Percentiles rank a stretch among this genome's conserved stretches.
Conservation (phyloP, 2,888 invertebrate genomes). For the Pterostichus madidus region DNA sequence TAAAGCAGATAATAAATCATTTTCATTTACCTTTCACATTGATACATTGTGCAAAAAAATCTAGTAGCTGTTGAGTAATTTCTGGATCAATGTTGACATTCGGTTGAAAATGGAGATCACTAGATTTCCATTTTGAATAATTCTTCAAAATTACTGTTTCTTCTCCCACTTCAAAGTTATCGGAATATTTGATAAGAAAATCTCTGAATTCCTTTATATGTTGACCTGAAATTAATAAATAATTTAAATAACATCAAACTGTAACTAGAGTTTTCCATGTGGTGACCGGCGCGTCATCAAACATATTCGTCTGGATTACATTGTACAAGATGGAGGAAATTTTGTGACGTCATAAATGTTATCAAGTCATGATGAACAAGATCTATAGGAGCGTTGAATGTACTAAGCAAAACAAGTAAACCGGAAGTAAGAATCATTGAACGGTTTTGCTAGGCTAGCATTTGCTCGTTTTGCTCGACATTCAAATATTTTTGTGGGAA, state of each 20-base stretch:
- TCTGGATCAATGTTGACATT: slow-evolving; percentile 90
- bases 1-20: neutral
- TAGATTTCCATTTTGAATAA: slow-evolving; percentile 81
- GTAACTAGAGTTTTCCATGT: too few relatives aligned
- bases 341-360: too few relatives aligned
- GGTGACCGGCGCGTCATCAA: too few relatives aligned
- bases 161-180: slow-evolving; percentile 91
- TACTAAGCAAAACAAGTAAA: too few relatives aligned
- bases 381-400: too few relatives aligned
- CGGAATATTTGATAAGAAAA: slow-evolving; percentile 90
- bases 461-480: too few relatives aligned
- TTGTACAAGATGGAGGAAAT: too few relatives aligned
- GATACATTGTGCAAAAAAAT: slow-evolving; percentile 90
- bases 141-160: slow-evolving; percentile 87
- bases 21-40: slow-evolving; percentile 82
- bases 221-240: slow-evolving; percentile 79
- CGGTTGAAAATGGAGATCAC: slow-evolving; percentile 85
- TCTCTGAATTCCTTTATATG: slow-evolving; percentile 96
- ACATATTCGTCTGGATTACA: too few relatives aligned
- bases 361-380: too few relatives aligned
- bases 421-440: too few relatives aligned
- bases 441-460: too few relatives aligned
- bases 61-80: slow-evolving; percentile 89
- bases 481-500: too few relatives aligned
- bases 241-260: neutral